Conservation (phyloP, 2,888 invertebrate species). For the Odontocolon sp. region DNA sequence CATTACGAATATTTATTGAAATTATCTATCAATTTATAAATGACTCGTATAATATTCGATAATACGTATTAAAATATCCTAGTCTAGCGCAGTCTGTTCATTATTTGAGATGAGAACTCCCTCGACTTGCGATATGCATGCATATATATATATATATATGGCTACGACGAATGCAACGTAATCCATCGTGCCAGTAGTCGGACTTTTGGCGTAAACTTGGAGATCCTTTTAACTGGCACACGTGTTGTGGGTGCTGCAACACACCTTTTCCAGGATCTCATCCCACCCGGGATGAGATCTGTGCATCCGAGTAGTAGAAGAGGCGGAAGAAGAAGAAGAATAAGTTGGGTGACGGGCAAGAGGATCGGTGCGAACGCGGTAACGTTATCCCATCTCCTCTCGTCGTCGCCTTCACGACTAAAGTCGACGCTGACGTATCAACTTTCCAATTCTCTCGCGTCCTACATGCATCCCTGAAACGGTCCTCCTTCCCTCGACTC, state of each 20-base stretch:
- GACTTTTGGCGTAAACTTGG: neutral
- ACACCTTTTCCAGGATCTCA: slow-evolving; percentile 6
- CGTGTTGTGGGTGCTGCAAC: neutral
- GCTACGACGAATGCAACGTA: neutral
- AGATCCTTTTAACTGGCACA: neutral
- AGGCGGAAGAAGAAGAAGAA: neutral
- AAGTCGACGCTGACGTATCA: slow-evolving; percentile 39
- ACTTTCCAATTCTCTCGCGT: slow-evolving; percentile 41
- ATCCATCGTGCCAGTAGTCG: neutral
- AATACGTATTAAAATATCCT: too few relatives aligned
- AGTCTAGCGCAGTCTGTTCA: too few relatives aligned
- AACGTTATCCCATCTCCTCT: slow-evolving; percentile 11
- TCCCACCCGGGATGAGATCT: neutral
- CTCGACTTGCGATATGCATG: too few relatives aligned
- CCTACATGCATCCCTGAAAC: slow-evolving; percentile 8
- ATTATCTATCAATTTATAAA: too few relatives aligned
- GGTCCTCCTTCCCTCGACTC: slow-evolving; percentile 6
- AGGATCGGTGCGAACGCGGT: neutral
- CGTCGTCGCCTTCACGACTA: slow-evolving; percentile 18
- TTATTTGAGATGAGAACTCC: too few relatives aligned
- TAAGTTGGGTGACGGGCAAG: neutral
- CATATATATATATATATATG: too few relatives aligned
- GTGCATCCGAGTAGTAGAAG: neutral
- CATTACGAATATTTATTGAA: too few relatives aligned
- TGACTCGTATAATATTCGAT: too few relatives aligned